A percentile compares a stretch with the other conserved stretches of the same genome.
These are phyloP conservation scores for Lumbricus terrestris DNA, from an alignment of 2,888 invertebrate species.

Conservation along the genomic window DNA sequence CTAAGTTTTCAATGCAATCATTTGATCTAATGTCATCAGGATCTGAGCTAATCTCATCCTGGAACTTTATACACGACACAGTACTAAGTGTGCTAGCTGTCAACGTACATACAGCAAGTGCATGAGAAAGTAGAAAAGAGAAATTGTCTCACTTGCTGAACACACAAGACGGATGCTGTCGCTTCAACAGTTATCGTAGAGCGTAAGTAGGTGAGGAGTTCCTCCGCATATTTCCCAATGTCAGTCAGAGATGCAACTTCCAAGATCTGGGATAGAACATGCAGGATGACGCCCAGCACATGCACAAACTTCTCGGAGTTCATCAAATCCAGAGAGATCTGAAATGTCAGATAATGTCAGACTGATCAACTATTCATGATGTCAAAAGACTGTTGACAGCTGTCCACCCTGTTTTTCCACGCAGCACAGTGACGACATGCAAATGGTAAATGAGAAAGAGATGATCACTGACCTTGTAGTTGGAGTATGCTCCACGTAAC, in stretches of 20 bases:
- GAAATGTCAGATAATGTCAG: conserved; percentile 25
- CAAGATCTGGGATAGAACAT: conserved; percentile 67
- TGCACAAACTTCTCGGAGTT: conserved; percentile 53
- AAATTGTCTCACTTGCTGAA: conserved; percentile 70
- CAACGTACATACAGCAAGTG: neutral
- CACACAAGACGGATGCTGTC: conserved; percentile 71
- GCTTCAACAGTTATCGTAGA: conserved; percentile 72
- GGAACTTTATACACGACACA: conserved; percentile 15
- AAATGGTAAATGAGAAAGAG: neutral
- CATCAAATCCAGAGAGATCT: conserved; percentile 60
- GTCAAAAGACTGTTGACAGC: neutral
- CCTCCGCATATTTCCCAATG: conserved; percentile 75
- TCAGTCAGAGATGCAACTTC: conserved; percentile 63
- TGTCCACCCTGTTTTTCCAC: neutral
- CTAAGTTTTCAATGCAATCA: no score
- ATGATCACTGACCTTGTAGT: conserved; percentile 72
- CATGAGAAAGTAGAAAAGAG: neutral
- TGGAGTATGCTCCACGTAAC: conserved; percentile 77
- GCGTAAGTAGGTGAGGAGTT: conserved; percentile 74
- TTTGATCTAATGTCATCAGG: no score
- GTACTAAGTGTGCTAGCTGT: neutral
- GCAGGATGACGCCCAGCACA: conserved; percentile 63
- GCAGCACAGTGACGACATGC: neutral
- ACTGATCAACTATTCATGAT: neutral
- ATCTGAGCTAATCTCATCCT: no score